Evolutionary conservation across 1,140 invertebrate genomes (phyloP), one percentile per base, ranked within the genome.

Genomic region (Mamestra configurata): DNA sequence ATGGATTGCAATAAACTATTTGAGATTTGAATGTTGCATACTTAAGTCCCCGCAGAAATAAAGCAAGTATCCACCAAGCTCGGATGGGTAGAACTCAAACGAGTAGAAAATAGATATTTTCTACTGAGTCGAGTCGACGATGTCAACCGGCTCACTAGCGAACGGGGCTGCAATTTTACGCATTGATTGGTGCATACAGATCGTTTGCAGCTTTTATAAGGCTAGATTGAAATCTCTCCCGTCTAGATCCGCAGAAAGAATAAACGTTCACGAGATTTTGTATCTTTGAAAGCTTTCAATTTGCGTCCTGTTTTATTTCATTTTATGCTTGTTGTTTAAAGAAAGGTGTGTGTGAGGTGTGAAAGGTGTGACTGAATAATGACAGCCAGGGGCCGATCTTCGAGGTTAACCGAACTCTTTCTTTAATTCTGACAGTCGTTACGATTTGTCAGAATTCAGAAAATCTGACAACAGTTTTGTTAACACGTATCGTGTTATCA

Each of bases 91-190:
- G 22, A 55, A 76, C 22, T 59, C 55, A 76, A 76, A 46, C 55
- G 55, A 10, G 8, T 76, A 59, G 55, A 76, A 76, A 76, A 76
- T 76, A 76, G 72, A 76, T 61, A 76, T 76, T 76, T 76, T 76
- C 72, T 59, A 75, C 53, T 46, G 27, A 73, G 20, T 57, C 31
- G 53, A 73, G 18, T 22, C 46, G n/a, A 35, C 68, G 68, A 73
- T 40, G 71, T 73, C 71, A 73, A 73, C 31, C 64, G 73, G 77
- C 53, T 81, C 46, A 53, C 37, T 77, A 79, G 73, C 77, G 53
- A 55, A 66, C 37, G 66, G 77, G 79, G 79, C 51, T 84, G 82
- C 81, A 86, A 86, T 86, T 84, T 84, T 80, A 86, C 77, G 79
- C 80, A 81, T 84, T 81, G 84, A 86, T 86, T 84, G 84, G 79